phyloP scores from a whole-genome alignment of 2,888 invertebrate genomes.

The Drosophila kanekoi region DNA sequence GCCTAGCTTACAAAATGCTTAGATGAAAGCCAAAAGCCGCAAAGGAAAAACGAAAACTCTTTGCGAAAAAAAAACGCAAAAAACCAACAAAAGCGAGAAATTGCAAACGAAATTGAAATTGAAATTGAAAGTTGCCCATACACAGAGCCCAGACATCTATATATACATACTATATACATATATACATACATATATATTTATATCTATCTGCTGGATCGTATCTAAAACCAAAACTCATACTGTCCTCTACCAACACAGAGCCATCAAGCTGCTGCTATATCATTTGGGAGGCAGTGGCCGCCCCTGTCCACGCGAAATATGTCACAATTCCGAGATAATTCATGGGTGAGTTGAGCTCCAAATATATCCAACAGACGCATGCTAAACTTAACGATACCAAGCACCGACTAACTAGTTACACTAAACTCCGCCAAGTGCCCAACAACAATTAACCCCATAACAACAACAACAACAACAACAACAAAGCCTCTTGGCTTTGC shows the following conservation, averaged over 20 bases:
- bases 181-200: conserved; percentile 4
- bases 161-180: background rate
- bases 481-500: conserved; percentile 21
- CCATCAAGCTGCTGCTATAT: conserved; percentile 6
- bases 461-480: background rate
- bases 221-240: too few relatives aligned
- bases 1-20: conserved; percentile 72
- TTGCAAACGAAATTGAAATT: conserved; percentile 63
- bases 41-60: conserved; percentile 52
- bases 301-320: conserved; percentile 67
- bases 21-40: conserved; percentile 57
- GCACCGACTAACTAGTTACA: conserved; percentile 26
- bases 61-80: conserved; percentile 12
- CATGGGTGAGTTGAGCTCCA: conserved; percentile 81
- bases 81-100: conserved; percentile 40
- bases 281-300: conserved; percentile 32
- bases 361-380: conserved; percentile 12
- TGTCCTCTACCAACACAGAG: conserved; percentile 5
- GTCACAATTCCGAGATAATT: conserved; percentile 84
- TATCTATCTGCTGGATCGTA: conserved; percentile 4
- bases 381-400: conserved; percentile 5
- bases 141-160: background rate
- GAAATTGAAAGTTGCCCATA: conserved; percentile 50
- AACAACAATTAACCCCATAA: conserved; percentile 27
- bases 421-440: conserved; percentile 1